Evolutionary conservation across 2,888 invertebrate genomes (phyloP).

Genomic region (Ditula angustiorana): DNA sequence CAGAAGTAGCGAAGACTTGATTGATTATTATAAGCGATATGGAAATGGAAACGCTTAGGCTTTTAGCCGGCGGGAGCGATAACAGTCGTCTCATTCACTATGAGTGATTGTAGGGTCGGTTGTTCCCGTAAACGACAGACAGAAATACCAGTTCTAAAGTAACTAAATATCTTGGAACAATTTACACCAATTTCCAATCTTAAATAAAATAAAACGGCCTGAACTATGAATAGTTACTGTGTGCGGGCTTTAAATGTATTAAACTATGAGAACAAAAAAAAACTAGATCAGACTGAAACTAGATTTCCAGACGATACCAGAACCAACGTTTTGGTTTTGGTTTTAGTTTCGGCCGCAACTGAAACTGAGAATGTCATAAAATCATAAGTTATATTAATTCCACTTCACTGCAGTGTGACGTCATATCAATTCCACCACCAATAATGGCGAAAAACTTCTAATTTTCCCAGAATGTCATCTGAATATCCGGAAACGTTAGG

Average conservation of each 20-base stretch:
- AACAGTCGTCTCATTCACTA: conserved; percentile 22
- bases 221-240: too few species aligned
- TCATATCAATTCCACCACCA: neutral
- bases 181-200: too few species aligned
- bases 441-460: neutral
- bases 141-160: neutral
- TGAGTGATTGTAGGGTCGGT: conserved; percentile 8
- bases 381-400: too few species aligned
- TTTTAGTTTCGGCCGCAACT: too few species aligned
- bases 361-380: too few species aligned
- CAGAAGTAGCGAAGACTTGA: conserved; percentile 56
- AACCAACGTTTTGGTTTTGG: too few species aligned
- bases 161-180: neutral
- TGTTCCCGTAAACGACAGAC: neutral
- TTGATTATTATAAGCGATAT: conserved; percentile 57
- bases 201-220: too few species aligned
- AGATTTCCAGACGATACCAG: too few species aligned
- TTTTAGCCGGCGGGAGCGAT: conserved; percentile 44
- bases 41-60: conserved; percentile 57
- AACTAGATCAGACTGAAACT: too few species aligned
- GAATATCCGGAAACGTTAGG: neutral
- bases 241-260: too few species aligned
- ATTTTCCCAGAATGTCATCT: neutral
- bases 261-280: too few species aligned
- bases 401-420: too few species aligned